Evolutionary conservation across 2,797 vertebrate species (phyloP), one percentile per base, ranked within the genome.

Genomic region (Leptodactylus fallax): DNA sequence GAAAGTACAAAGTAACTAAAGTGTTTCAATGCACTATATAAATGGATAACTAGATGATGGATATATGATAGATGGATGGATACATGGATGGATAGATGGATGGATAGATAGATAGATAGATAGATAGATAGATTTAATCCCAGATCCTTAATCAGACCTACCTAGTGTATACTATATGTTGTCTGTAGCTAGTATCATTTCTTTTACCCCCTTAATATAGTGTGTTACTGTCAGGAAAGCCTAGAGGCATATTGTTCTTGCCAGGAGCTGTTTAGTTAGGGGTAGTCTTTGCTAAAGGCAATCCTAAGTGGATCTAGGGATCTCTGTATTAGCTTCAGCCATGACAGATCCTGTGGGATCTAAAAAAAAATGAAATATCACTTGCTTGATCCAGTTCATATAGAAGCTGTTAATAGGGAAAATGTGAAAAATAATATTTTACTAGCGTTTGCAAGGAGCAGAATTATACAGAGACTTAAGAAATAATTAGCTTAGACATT

Each of bases 241-340:
- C 12, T 77, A 53, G 74, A 77, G 74, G 49, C 49, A 53, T 19
- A 77, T 77, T 53, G 74, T 77, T 53, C 17, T 77, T 77, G 74
- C 53, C 23, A 36, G 23, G 27, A 80, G 56, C 78, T 60, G 7
- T 45, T 80, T 80, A 80, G 56, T 53, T 77, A 58, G 23, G 78
- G 78, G 60, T 79, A 80, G 27, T 61, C 49, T 80, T 80, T 60
- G 78, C 78, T 60, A 21, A 45, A 60, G 74, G 47, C 49, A 77
- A 53, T 77, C 19, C 49, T 77, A 12, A 12, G n/a, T 77, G 21
- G 49, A 77, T 77, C 53, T 77, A 23, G 11, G 11, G 74, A 51
- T 77, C 74, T 45, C 53, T 77, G 74, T 77, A 77, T 77, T 77
- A 77, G 49, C 21, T 23, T 23, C 21, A 51, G 74, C 12, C n/a